Evolutionary conservation across 2,797 vertebrate species (phyloP), one percentile per base, ranked within the genome.

Genomic region (Sarcoramphus papa): DNA sequence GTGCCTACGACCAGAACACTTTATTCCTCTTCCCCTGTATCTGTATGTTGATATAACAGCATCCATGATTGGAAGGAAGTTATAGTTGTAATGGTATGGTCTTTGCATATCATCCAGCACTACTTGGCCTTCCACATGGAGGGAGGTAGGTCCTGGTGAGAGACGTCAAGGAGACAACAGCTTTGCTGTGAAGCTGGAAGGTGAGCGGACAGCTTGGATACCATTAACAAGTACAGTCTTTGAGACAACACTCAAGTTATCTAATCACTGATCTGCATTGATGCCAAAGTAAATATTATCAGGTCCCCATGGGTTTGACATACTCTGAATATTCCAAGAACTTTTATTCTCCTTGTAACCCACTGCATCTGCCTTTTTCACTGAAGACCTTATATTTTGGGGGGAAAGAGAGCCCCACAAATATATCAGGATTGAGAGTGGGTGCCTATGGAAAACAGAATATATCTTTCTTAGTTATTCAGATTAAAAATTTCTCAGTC

Each of bases 391-490:
- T 41, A 2, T 10, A 7, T 13, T 40, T 7, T 9, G 7, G 1
- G 1, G 47, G 37, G 41, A n/a, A 35, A 31, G 19, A 62, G 20
- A 12, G 6, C 33, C 69, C n/a, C 37, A 17, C 14, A 9, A 41
- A 9, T 2, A 7, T 0, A 3, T 17, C 1, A 4, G 21, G 75
- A 5, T 0, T 3, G 78, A 25, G 63, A 87, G 48, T 0, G 28
- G 28, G 47, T 56, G 77, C 50, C 54, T 33, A 2, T 19, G 43
- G 67, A 33, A 30, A 57, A 9, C 14, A 9, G 15, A 43, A n/a
- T 5, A 5, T 20, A 11, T 7, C 23, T 45, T 35, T 25, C 30
- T 19, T 14, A 2, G 2, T 13, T 11, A 0, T 8, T 25, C 30
- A 2, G 11, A 3, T 51, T 6, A 12, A 33, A 15, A 7, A 25